phyloP scores from a whole-genome alignment of 1,140 invertebrate species.

The Portunus trituberculatus region DNA sequence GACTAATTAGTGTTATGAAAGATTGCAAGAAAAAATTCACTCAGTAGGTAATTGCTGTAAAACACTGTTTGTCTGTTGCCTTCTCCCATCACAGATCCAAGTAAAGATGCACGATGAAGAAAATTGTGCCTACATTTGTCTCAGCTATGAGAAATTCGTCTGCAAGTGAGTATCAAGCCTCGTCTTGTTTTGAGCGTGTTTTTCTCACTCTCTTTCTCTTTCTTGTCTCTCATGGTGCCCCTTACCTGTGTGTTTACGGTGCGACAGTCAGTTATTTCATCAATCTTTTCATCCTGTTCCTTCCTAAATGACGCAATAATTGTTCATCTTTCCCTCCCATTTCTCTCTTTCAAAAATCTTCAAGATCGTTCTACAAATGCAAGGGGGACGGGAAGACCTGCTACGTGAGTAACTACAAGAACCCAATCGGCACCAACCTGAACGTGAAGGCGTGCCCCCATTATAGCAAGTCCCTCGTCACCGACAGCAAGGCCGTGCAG shows the following conservation, averaged over 20 bases:
- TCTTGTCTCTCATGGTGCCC: background rate
- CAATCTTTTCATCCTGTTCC: no score
- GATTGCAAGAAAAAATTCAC: no score
- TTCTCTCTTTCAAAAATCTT: background rate
- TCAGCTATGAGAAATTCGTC: slow-evolving; percentile 1
- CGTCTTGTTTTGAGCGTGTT: background rate
- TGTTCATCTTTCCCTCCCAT: no score
- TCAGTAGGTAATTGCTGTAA: no score
- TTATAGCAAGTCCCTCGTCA: slow-evolving; percentile 33
- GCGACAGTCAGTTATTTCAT: no score
- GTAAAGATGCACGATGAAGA: background rate
- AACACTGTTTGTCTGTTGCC: no score
- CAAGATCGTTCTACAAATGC: slow-evolving; percentile 65
- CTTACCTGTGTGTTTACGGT: background rate
- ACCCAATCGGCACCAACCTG: background rate
- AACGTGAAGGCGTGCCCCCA: slow-evolving; percentile 38
- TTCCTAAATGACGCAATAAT: no score
- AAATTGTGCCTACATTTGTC: slow-evolving; percentile 36
- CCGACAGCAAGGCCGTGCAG: slow-evolving; percentile 2
- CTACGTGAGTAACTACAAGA: slow-evolving; percentile 61
- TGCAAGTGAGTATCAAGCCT: slow-evolving; percentile 45
- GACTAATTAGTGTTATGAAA: no score
- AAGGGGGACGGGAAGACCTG: slow-evolving; percentile 27
- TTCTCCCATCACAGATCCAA: background rate
- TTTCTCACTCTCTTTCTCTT: background rate